Conservation (phyloP, 2,888 invertebrate species). For the Ornithoptera alexandrae region DNA sequence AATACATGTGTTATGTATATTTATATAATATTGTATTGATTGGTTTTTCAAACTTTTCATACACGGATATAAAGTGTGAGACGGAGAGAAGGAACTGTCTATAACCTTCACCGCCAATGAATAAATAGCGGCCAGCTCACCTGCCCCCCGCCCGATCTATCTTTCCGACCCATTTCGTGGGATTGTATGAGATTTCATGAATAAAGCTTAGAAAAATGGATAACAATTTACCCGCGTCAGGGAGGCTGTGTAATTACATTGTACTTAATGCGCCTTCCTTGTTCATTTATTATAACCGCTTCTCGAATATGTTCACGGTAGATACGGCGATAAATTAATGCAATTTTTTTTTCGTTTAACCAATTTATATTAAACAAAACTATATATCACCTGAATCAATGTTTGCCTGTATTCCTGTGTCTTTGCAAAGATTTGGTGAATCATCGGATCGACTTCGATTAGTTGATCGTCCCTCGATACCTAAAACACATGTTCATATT, state of each 20-base stretch:
- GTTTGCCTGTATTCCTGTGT: not conserved
- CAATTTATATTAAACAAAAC: not conserved
- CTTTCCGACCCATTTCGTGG: slow-evolving; percentile 50
- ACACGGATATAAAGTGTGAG: too few species aligned
- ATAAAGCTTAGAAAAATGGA: slow-evolving; percentile 29
- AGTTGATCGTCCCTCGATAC: not conserved
- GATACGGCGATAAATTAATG: not conserved
- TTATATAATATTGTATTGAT: too few species aligned
- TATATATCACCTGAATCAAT: not conserved
- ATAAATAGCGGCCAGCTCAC: slow-evolving; percentile 23
- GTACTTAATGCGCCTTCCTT: slow-evolving; percentile 10
- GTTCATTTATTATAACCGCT: slow-evolving; percentile 16
- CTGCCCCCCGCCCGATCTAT: slow-evolving; percentile 43
- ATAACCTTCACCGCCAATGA: slow-evolving; percentile 15
- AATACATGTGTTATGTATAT: too few species aligned
- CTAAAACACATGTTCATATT: not conserved
- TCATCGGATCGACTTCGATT: not conserved
- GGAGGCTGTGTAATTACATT: slow-evolving; percentile 20
- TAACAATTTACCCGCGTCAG: slow-evolving; percentile 28
- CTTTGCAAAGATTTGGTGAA: not conserved
- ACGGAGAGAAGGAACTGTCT: not conserved
- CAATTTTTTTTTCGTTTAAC: not conserved
- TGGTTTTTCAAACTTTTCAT: too few species aligned
- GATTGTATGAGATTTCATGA: slow-evolving; percentile 40
- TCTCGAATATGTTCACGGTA: slow-evolving; percentile 10